These are phyloP conservation scores for Eubasilissa splendida DNA, from an alignment of 2,888 invertebrate genomes.

Conservation along the genomic window DNA sequence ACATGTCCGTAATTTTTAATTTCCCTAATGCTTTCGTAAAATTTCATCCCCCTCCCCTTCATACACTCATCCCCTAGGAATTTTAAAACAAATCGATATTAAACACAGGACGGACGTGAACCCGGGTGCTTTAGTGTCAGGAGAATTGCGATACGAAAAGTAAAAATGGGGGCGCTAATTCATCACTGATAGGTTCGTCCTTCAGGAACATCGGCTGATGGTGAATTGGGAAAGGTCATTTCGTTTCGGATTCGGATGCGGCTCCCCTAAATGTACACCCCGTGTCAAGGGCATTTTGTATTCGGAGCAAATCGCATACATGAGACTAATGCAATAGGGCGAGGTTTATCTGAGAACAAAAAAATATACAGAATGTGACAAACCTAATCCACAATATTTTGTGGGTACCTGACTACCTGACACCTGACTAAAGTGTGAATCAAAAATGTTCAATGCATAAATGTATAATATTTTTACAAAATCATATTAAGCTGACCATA, in stretches of 20 bases:
- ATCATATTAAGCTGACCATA: too few relatives aligned
- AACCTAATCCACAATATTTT: too few relatives aligned
- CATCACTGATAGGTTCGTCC: background rate
- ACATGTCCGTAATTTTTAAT: background rate
- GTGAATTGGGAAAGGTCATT: conserved; percentile 22
- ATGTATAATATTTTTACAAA: too few relatives aligned
- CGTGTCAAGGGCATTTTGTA: too few relatives aligned
- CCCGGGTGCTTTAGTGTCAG: background rate
- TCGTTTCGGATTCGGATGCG: conserved; percentile 20
- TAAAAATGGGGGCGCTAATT: conserved; percentile 11
- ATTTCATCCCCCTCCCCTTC: background rate
- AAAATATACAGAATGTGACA: too few relatives aligned
- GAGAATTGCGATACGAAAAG: background rate
- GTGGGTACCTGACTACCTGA: too few relatives aligned
- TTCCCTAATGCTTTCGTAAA: conserved; percentile 21
- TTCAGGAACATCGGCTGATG: background rate
- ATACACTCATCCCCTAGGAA: conserved; percentile 20
- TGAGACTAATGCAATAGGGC: too few relatives aligned
- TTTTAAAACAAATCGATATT: conserved; percentile 34
- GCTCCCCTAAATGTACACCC: background rate
- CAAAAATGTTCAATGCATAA: too few relatives aligned
- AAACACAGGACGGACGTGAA: conserved; percentile 23
- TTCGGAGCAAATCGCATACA: too few relatives aligned
- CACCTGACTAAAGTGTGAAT: too few relatives aligned
- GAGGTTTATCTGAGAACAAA: too few relatives aligned